A percentile compares a stretch with the other conserved stretches of the same genome.
Conservation (phyloP, 2,113 vertebrate species). For the Seriola aureovittata region DNA sequence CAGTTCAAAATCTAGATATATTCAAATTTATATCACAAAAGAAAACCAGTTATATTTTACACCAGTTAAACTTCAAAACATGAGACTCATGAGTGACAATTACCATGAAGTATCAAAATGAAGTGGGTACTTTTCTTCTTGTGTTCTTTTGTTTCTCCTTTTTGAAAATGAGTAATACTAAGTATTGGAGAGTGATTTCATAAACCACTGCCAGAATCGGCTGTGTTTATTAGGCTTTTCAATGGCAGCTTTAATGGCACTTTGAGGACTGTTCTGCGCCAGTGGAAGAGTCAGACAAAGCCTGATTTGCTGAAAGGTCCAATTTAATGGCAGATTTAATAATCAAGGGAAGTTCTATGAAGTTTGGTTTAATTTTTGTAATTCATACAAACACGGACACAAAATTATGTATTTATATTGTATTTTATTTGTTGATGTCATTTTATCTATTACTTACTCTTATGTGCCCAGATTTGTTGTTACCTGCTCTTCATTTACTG, state of each 20-base stretch:
- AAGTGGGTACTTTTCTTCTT: neutral
- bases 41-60: neutral
- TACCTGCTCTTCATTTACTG: neutral
- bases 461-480: neutral
- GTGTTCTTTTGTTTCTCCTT: neutral
- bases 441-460: neutral
- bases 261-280: neutral
- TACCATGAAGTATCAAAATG: neutral
- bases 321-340: too few species aligned
- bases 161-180: neutral
- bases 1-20: too few species aligned
- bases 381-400: neutral
- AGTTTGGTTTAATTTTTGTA: neutral
- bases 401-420: neutral
- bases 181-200: neutral
- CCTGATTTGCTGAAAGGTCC: too few species aligned
- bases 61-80: neutral
- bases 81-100: neutral
- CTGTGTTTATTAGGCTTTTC: neutral
- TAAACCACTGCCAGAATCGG: neutral
- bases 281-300: neutral
- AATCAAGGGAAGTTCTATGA: too few species aligned
- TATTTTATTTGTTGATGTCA: neutral
- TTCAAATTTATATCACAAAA: too few species aligned
- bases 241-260: neutral